A percentile compares a stretch with the other conserved stretches of the same genome.
These are phyloP conservation scores for Drosophila equinoxialis DNA, from an alignment of 1,140 invertebrate species.

Conservation along the genomic window DNA sequence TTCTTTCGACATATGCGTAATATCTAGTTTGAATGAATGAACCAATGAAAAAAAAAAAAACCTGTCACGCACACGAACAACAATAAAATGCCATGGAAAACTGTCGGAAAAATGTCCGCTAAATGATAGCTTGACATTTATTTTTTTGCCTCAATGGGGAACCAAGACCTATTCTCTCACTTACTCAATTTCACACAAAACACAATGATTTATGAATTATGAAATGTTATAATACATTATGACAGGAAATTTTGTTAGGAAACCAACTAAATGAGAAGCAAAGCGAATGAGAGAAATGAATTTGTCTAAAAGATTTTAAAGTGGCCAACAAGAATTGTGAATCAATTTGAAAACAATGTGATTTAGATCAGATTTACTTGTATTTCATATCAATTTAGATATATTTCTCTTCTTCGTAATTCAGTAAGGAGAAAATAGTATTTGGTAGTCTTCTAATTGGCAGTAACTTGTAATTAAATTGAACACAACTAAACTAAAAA, in stretches of 20 bases:
- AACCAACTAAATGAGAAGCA: neutral
- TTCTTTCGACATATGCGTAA: constrained; percentile 5
- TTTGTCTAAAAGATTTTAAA: too few species aligned
- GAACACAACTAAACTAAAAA: too few species aligned
- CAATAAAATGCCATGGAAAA: constrained; percentile 25
- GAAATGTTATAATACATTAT: constrained; percentile 6
- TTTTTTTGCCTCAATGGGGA: constrained; percentile 12
- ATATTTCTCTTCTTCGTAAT: too few species aligned
- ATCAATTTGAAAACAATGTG: too few species aligned
- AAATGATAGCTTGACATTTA: constrained; percentile 13
- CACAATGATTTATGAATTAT: neutral
- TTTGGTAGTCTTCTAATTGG: too few species aligned
- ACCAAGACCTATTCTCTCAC: constrained; percentile 1
- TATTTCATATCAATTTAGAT: too few species aligned
- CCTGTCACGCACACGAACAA: neutral
- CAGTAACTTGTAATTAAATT: too few species aligned
- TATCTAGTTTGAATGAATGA: neutral
- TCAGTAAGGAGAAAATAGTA: too few species aligned
- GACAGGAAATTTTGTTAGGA: constrained; percentile 2
- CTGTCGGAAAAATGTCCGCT: constrained; percentile 1
- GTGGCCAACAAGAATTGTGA: too few species aligned
- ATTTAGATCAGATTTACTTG: too few species aligned
- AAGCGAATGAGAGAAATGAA: neutral
- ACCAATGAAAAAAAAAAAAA: neutral
- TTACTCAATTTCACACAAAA: neutral